These are phyloP conservation scores for Drosophila kanekoi DNA, from an alignment of 2,888 invertebrate species.

Conservation along the genomic window DNA sequence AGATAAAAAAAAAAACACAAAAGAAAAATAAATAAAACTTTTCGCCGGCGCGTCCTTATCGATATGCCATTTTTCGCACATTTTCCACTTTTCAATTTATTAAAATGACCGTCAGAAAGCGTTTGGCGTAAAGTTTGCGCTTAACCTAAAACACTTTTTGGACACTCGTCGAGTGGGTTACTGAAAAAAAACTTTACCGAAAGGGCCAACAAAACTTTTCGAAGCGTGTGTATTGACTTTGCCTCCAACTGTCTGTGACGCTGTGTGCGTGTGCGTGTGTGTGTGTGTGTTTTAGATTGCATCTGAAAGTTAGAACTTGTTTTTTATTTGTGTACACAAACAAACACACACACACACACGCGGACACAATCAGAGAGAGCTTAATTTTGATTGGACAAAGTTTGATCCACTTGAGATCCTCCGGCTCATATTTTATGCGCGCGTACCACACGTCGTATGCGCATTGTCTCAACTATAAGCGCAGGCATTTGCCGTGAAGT, in stretches of 20 bases:
- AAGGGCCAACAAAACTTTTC: conserved; percentile 44
- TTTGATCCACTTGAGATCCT: conserved; percentile 34
- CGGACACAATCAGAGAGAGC: conserved; percentile 37
- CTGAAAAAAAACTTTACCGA: conserved; percentile 49
- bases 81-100: conserved; percentile 77
- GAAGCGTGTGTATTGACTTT: conserved; percentile 55
- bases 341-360: neutral
- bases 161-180: conserved; percentile 65
- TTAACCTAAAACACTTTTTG: conserved; percentile 78
- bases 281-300: conserved; percentile 64
- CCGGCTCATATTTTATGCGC: conserved; percentile 55
- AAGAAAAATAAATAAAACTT: conserved; percentile 18
- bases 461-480: conserved; percentile 48
- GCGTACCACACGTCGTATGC: conserved; percentile 48
- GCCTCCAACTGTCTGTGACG: conserved; percentile 17
- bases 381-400: conserved; percentile 67
- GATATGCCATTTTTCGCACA: conserved; percentile 58
- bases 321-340: conserved; percentile 13
- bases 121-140: conserved; percentile 69
- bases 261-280: neutral
- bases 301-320: conserved; percentile 51
- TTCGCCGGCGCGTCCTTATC: conserved; percentile 41
- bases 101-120: conserved; percentile 79
- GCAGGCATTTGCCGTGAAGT: neutral
- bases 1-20: neutral